Evolutionary conservation across 2,888 invertebrate genomes (phyloP), one percentile per base, ranked within the genome.

Genomic region (Girardia tigrina): DNA sequence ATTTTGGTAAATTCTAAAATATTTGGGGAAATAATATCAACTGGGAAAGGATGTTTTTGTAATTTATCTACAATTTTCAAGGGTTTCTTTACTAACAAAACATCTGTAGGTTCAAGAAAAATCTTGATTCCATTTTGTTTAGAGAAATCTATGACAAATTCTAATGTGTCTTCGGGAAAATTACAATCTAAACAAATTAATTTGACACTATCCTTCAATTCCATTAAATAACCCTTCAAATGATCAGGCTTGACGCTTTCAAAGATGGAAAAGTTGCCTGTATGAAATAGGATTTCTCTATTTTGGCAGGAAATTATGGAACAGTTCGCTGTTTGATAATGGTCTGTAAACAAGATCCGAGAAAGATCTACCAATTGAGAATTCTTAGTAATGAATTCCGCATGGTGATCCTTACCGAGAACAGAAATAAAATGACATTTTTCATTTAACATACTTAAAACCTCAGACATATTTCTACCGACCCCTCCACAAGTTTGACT

Each of bases 101-200:
- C 85, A 81, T 93, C 93, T 0, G 93, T 92, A 0, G 93, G 92
- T 82, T 94, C 94, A 82, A 89, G 93, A 86, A 91, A 91, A 6
- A 92, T 27, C n/a, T 26, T 26, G n/a, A 75, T 42, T 14, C 27
- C 16, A 27, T 27, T 26, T 42, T 1, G 12, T 8, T 29, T 8
- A 26, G 75, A 28, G 16, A 28, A n/a, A 16, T 36, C 29, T n/a
- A 36, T 16, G 14, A 75, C 75, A 20, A n/a, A 16, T 12, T 28
- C 75, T 26, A 77, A 26, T 1, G 77, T 69, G 26, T 36, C 28
- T 1, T 28, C n/a, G 14, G 75, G 56, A 16, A 75, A 16, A 26
- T 77, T 77, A 28, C 75, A 78, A 70, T 77, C 77, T 23, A 78
- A 28, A 42, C 36, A 26, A 23, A 77, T 56, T 14, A 78, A 1